phyloP scores from a whole-genome alignment of 2,888 invertebrate species.

The Dinocampus coccinellae region DNA sequence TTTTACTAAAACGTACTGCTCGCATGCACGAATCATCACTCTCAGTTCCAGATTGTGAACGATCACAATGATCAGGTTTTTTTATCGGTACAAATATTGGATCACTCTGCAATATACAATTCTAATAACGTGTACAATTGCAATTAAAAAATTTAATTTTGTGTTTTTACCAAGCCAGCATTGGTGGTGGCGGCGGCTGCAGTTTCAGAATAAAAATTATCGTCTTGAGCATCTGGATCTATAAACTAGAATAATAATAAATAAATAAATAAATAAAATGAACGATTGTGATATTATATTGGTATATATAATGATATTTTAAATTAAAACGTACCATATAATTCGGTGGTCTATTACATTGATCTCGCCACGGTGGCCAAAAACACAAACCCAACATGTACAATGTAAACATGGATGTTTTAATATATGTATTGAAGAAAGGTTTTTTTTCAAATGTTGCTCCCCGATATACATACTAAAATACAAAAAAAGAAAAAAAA shows the following conservation, averaged over 20 bases:
- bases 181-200: conserved; percentile 52
- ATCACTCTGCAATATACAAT: conserved; percentile 77
- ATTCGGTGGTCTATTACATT: conserved; percentile 79
- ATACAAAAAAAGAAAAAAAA: not conserved
- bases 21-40: conserved; percentile 88
- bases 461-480: conserved; percentile 86
- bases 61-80: conserved; percentile 77
- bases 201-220: conserved; percentile 81
- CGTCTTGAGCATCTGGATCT: conserved; percentile 83
- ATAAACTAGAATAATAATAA: conserved; percentile 74
- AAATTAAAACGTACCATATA: conserved; percentile 77
- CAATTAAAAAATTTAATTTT: not conserved
- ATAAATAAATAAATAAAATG: conserved; percentile 28
- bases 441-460: conserved; percentile 88
- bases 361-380: conserved; percentile 91
- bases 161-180: conserved; percentile 73
- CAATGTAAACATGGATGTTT: conserved; percentile 93
- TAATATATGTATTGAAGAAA: conserved; percentile 95
- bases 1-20: conserved; percentile 91
- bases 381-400: conserved; percentile 91
- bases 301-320: not conserved
- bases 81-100: conserved; percentile 93
- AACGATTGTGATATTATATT: not conserved
- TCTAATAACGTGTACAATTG: not conserved
- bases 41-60: conserved; percentile 79